These are phyloP conservation scores for Sphaeramia orbicularis DNA, from an alignment of 2,797 vertebrate genomes.

Conservation along the genomic window DNA sequence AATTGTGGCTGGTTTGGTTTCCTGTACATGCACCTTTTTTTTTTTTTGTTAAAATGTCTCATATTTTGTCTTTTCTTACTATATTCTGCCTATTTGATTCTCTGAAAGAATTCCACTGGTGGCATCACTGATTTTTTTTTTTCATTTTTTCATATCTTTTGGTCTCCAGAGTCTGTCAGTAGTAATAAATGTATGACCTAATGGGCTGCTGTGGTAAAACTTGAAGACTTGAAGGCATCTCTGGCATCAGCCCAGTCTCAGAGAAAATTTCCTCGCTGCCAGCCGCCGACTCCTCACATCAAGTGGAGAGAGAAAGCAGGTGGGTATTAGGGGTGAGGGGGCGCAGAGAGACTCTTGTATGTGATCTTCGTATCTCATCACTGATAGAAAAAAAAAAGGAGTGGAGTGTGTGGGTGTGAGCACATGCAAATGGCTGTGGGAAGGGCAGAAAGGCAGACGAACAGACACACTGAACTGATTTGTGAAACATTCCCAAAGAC, in stretches of 20 bases:
- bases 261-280: slow-evolving; percentile 57
- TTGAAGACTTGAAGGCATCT: slow-evolving; percentile 48
- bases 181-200: slow-evolving; percentile 63
- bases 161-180: slow-evolving; percentile 38
- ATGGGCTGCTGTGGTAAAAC: slow-evolving; percentile 56
- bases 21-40: no score
- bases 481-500: slow-evolving; percentile 47
- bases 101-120: slow-evolving; percentile 10
- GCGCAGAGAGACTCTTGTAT: slow-evolving; percentile 63
- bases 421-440: slow-evolving; percentile 61
- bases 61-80: slow-evolving; percentile 16
- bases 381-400: slow-evolving; percentile 50
- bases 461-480: slow-evolving; percentile 53
- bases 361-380: slow-evolving; percentile 64
- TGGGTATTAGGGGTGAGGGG: slow-evolving; percentile 69
- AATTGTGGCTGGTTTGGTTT: no score
- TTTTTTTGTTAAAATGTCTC: slow-evolving; percentile 8
- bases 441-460: slow-evolving; percentile 42
- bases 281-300: slow-evolving; percentile 54
- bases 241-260: slow-evolving; percentile 56
- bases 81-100: slow-evolving; percentile 25
- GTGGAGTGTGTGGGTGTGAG: slow-evolving; percentile 63
- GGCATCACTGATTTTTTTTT: slow-evolving; percentile 12
- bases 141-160: slow-evolving; percentile 25
- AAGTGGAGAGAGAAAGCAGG: slow-evolving; percentile 51